Evolutionary conservation across 37 sponge, comb jelly and placozoan genomes (phyloP), one percentile per base, ranked within the genome.

Genomic region (Cliona cf. orientalis): DNA sequence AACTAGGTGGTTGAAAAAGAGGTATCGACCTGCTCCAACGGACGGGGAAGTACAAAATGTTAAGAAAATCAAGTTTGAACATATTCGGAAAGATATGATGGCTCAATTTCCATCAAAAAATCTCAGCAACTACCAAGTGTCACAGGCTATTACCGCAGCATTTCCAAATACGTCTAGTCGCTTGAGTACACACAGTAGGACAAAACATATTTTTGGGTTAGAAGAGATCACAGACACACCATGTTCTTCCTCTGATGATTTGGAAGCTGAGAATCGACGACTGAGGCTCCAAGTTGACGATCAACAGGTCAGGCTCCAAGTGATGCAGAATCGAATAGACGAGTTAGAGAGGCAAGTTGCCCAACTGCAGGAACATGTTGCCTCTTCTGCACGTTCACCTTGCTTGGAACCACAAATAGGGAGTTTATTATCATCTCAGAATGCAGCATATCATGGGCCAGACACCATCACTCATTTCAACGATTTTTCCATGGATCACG

Each of bases 181-280:
- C 14, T 49, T 49, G 14, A 49, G 53, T 49, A 14, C 14, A 9
- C 53, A 49, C 14, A 49, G 53, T 49, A 49, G 53, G 14, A 49
- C 53, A 9, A 49, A 49, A 14, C 53, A 49, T 14, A 49, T 49
- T 19, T 49, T 49, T 49, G 53, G 53, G 9, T 49, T 49, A 14
- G 53, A 49, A 49, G 53, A 49, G 53, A 49, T 49, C 9, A 9
- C 53, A 49, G 14, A 49, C 14, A 49, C 14, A 49, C n/a, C n/a
- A n/a, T n/a, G n/a, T n/a, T n/a, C n/a, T n/a, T n/a, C n/a, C n/a
- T n/a, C n/a, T n/a, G n/a, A n/a, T n/a, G n/a, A n/a, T n/a, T n/a
- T n/a, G n/a, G 53, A 49, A 49, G 53, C 53, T 49, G 63, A 61
- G 63, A 61, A 61, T n/a, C 12, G 63, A 26, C 63, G n/a, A 28